Percentiles rank a stretch among this genome's conserved stretches.
Conservation (phyloP, 2,888 invertebrate species). For the Blastobasis adustella region DNA sequence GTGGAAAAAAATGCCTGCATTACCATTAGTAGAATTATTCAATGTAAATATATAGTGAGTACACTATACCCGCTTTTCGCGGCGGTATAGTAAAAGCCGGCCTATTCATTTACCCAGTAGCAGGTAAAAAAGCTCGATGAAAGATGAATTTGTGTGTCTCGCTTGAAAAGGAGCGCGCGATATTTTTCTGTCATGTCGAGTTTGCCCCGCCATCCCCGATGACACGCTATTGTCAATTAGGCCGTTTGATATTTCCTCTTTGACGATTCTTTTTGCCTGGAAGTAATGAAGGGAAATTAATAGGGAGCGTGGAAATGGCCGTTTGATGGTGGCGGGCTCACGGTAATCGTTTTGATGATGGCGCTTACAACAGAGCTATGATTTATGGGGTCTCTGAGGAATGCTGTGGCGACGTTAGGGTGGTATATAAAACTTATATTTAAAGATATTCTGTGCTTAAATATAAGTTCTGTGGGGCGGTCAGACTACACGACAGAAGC, state of each 20-base stretch:
- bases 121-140: slow-evolving; percentile 12
- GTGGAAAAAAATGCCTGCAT: no score
- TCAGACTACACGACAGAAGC: no score
- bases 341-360: background rate
- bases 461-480: no score
- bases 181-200: background rate
- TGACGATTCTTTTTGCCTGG: background rate
- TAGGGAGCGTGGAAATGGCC: background rate
- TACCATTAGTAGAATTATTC: no score
- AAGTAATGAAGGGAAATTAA: background rate
- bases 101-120: slow-evolving; percentile 8
- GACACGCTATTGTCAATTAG: background rate
- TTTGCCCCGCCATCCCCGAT: background rate
- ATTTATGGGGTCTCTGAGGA: background rate
- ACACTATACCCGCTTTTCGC: no score
- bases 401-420: background rate
- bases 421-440: no score
- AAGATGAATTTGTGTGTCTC: slow-evolving; percentile 4
- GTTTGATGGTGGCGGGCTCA: background rate
- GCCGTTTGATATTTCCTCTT: background rate
- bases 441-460: no score
- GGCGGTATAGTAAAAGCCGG: slow-evolving; percentile 2
- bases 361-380: slow-evolving; percentile 1
- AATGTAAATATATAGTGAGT: no score
- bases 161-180: background rate